Evolutionary conservation across 1,140 invertebrate species (phyloP).

Genomic region (Trichogramma pretiosum): DNA sequence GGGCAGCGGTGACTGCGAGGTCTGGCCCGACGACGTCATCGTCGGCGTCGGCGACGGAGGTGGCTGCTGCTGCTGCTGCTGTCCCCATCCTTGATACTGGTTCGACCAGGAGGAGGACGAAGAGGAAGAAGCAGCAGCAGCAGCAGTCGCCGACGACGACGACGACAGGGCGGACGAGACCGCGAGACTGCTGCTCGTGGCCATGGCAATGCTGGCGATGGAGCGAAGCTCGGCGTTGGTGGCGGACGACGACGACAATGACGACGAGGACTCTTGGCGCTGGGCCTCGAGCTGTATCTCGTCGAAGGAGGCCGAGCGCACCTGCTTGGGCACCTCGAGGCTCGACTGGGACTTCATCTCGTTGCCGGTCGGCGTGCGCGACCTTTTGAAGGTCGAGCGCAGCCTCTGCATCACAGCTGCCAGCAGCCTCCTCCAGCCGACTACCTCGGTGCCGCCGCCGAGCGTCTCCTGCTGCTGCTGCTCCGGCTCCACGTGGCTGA

Average conservation of each 20-base stretch:
- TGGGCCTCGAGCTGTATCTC: constrained; percentile 75
- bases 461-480: not conserved
- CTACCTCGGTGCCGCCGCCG: not conserved
- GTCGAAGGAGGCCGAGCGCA: constrained; percentile 74
- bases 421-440: not conserved
- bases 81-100: constrained; percentile 43
- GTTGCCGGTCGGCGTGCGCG: constrained; percentile 73
- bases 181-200: constrained; percentile 22
- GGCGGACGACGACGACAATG: not conserved
- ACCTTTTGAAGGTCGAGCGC: constrained; percentile 76
- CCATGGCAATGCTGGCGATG: constrained; percentile 16
- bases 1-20: constrained; percentile 57
- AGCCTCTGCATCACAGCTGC: constrained; percentile 71
- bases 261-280: constrained; percentile 34
- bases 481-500: not conserved
- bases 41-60: too few relatives aligned
- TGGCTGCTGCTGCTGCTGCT: too few relatives aligned
- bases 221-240: constrained; percentile 26
- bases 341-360: constrained; percentile 86
- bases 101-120: constrained; percentile 37
- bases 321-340: constrained; percentile 78
- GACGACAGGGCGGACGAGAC: not conserved
- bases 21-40: too few relatives aligned
- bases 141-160: not conserved
- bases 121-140: constrained; percentile 30